phyloP scores from a whole-genome alignment of 2,113 vertebrate species.

The Serinus canaria region DNA sequence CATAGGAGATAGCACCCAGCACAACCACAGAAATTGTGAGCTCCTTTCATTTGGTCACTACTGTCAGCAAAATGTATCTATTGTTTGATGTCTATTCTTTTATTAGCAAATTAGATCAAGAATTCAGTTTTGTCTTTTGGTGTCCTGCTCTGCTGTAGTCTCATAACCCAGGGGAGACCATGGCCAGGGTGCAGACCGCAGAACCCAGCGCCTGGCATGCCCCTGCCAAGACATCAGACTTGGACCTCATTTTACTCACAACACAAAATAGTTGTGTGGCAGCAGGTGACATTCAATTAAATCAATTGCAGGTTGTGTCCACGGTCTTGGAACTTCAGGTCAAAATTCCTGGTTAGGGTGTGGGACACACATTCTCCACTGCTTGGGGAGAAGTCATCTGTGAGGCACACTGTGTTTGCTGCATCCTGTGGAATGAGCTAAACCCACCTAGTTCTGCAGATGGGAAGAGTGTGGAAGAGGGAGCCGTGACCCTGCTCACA shows the following conservation, averaged over 20 bases:
- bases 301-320: neutral
- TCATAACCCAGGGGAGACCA: neutral
- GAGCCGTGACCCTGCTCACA: neutral
- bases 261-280: neutral
- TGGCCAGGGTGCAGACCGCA: neutral
- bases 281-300: neutral
- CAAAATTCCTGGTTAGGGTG: neutral
- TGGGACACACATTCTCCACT: neutral
- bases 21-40: neutral
- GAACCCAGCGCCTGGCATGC: neutral
- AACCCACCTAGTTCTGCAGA: neutral
- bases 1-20: neutral
- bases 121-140: neutral
- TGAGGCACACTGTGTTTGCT: neutral
- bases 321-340: neutral
- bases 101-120: neutral
- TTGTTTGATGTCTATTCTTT: neutral
- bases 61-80: neutral
- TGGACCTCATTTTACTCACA: neutral
- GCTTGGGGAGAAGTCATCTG: neutral
- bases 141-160: neutral
- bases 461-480: neutral
- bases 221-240: neutral
- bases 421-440: neutral
- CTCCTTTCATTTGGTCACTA: neutral